phyloP scores from a whole-genome alignment of 2,113 vertebrate genomes.

The Sarotherodon lohbergeri region DNA sequence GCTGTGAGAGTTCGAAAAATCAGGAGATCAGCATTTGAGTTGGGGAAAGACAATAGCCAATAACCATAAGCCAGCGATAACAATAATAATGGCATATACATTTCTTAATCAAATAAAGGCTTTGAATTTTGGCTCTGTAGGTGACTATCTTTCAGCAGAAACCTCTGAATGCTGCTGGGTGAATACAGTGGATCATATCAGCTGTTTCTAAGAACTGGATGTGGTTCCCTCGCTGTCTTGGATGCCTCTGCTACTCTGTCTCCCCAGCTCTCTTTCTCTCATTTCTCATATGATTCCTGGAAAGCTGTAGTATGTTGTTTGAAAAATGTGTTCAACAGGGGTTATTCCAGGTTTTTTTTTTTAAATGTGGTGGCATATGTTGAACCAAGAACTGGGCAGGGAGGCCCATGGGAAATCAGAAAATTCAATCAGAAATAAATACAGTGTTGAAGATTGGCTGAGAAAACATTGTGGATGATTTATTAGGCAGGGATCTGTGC shows the following conservation, averaged over 20 bases:
- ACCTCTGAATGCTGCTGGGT: slow-evolving; percentile 16
- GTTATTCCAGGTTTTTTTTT: neutral
- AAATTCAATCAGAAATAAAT: neutral
- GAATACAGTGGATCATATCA: slow-evolving; percentile 47
- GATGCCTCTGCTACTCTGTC: neutral
- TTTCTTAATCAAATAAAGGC: neutral
- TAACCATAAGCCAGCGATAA: slow-evolving; percentile 1
- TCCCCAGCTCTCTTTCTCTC: neutral
- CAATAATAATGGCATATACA: slow-evolving; percentile 16
- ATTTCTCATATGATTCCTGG: slow-evolving; percentile 32
- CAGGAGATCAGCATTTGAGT: neutral
- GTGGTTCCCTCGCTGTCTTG: slow-evolving; percentile 2
- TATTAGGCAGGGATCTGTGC: neutral
- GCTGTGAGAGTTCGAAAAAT: neutral
- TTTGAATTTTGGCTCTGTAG: slow-evolving; percentile 3
- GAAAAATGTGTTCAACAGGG: neutral
- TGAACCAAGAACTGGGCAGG: neutral
- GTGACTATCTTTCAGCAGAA: slow-evolving; percentile 4
- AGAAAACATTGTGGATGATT: neutral
- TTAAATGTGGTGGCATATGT: neutral
- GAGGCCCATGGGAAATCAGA: neutral
- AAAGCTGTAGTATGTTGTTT: slow-evolving; percentile 4
- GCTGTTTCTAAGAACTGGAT: slow-evolving; percentile 53
- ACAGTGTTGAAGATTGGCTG: neutral
- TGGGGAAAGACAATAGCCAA: slow-evolving; percentile 1